phyloP scores from a whole-genome alignment of 2,888 invertebrate genomes.

The Endotricha flammealis region DNA sequence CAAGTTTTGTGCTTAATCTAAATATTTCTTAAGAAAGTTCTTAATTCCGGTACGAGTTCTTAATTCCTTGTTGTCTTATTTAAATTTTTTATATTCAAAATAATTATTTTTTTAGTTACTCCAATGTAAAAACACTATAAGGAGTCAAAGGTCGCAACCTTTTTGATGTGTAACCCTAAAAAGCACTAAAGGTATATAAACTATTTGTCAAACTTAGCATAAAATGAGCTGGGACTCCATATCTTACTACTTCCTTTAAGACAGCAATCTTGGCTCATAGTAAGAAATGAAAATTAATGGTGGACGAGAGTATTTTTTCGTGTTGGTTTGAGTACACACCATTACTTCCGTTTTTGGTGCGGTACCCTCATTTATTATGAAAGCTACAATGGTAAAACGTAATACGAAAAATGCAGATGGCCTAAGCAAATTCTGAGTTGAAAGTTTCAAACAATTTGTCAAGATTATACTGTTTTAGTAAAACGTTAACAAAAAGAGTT shows the following conservation, averaged over 20 bases:
- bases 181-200: background rate
- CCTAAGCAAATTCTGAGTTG: conserved; percentile 28
- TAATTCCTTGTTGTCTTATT: no score
- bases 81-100: no score
- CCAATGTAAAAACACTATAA: no score
- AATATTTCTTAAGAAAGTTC: no score
- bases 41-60: no score
- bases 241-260: conserved; percentile 44
- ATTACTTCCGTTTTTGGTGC: conserved; percentile 71
- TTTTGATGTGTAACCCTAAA: no score
- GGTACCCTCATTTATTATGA: conserved; percentile 72
- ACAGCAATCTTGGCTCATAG: conserved; percentile 64
- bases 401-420: conserved; percentile 56
- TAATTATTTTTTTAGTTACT: no score
- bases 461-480: no score
- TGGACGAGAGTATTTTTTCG: conserved; percentile 73
- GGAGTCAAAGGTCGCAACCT: no score
- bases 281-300: conserved; percentile 76
- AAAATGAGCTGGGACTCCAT: background rate
- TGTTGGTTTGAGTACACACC: conserved; percentile 74
- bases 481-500: no score
- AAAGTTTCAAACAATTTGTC: conserved; percentile 26
- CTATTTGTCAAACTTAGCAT: background rate
- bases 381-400: conserved; percentile 48
- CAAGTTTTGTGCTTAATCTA: no score